Conservation (phyloP, 2,888 invertebrate species). For the Bembecia ichneumoniformis region DNA sequence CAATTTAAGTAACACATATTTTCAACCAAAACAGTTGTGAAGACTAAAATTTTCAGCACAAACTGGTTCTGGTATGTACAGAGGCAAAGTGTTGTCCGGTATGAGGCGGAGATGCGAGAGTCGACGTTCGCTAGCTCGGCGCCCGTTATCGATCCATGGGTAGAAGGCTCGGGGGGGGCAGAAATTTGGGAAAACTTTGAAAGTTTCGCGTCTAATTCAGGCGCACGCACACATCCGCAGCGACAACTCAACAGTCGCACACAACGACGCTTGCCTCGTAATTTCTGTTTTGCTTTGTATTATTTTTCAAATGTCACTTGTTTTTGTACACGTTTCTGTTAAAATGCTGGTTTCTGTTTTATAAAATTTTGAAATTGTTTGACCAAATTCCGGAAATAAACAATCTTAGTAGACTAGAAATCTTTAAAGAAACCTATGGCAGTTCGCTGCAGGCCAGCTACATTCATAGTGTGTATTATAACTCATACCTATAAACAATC, state of each 20-base stretch:
- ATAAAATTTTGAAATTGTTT: too few relatives aligned
- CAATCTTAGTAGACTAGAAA: too few relatives aligned
- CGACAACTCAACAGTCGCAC: conserved; percentile 45
- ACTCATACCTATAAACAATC: too few relatives aligned
- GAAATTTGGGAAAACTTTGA: conserved; percentile 74
- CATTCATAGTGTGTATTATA: too few relatives aligned
- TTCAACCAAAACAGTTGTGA: background rate
- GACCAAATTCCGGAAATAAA: too few relatives aligned
- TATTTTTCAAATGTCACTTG: conserved; percentile 61
- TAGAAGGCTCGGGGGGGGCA: conserved; percentile 46
- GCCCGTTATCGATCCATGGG: conserved; percentile 61
- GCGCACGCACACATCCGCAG: conserved; percentile 65
- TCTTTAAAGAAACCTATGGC: too few relatives aligned
- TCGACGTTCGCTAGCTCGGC: conserved; percentile 48
- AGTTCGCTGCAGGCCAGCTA: too few relatives aligned
- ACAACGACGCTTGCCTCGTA: conserved; percentile 41
- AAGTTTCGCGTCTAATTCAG: conserved; percentile 73
- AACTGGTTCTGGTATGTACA: conserved; percentile 49
- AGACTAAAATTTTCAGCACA: conserved; percentile 30
- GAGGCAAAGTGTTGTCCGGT: conserved; percentile 62
- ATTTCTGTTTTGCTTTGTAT: conserved; percentile 57
- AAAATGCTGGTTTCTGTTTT: too few relatives aligned
- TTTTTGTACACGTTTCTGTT: conserved; percentile 42
- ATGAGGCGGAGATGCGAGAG: conserved; percentile 54
- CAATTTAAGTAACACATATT: background rate